Evolutionary conservation across 2,113 vertebrate species (phyloP), one percentile per base, ranked within the genome.

Genomic region (Ochotona princeps): DNA sequence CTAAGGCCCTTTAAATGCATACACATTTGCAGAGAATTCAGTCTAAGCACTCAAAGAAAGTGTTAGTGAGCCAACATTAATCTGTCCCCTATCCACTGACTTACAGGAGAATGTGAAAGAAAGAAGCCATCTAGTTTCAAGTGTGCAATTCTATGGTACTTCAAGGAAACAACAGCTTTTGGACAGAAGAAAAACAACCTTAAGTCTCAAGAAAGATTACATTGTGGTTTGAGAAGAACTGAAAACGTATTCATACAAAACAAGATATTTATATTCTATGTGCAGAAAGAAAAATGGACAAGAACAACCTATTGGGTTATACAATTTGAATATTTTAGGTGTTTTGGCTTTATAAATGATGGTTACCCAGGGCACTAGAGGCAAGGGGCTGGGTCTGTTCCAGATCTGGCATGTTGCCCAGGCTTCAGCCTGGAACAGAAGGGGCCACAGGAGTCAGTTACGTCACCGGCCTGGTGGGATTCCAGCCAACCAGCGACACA

Each of bases 181-280:
- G 80, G n/a, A 93, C 44, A 89, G 63, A 21, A 85, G 15, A 28
- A 76, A 83, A 75, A 91, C 89, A 67, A 10, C 23, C 60, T 79
- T 61, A 83, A 84, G 8, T 78, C 15, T 84, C 57, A n/a, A 84
- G 61, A 61, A 51, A 81, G 2, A 76, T 21, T 17, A 70, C 87
- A 51, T 49, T 8, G 20, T 93, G 44, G 61, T 75, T 70, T 83
- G 4, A 44, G 47, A 90, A 91, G 51, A 92, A 38, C 3, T 60
- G 61, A 76, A 76, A 51, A 18, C n/a, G 0, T 80, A 0, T n/a
- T 35, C 15, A 61, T 14, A 81, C 5, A 84, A 83, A 44, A 0
- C 5, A 69, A 76, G 32, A 25, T 20, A 25, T 20, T 84, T 81
- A 23, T 7, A 8, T 75, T 63, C 10, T 90, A 3, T 17, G 47